Evolutionary conservation across 1,140 invertebrate species (phyloP), one percentile per base, ranked within the genome.

Genomic region (Drosophila sturtevanti): DNA sequence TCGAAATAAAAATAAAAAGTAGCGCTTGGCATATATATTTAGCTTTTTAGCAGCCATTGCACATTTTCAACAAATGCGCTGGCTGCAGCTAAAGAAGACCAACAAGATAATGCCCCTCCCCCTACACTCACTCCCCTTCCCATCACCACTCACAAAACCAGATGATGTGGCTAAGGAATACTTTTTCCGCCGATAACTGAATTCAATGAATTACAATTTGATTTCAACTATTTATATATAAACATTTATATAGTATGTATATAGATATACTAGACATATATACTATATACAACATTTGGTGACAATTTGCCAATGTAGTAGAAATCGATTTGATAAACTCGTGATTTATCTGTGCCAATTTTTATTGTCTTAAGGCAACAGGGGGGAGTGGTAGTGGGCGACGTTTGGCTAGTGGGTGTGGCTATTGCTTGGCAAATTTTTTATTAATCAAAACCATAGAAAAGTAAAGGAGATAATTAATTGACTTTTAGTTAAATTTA

Each of bases 1-100:
- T 63, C 70, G 22, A 54, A 58, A 71, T 48, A 64, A 16, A 52
- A 66, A 72, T 77, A 85, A 80, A 73, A 80, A 67, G 55, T 56
- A 72, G 55, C 64, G 68, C 77, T 68, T 65, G 73, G 73, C 68
- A 65, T 69, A 61, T 69, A 61, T 84, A 89, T 87, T 89, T 87
- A 87, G 82, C 76, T 68, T 78, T 48, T 66, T 73, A 73, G 77
- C 66, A 77, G 81, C 63, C 81, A 86, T 77, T 85, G 81, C 81
- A 85, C 81, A 85, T 85, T 81, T 80, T 72, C 55, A 54, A 52
- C 67, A 81, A 78, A 85, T 85, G 73, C 64, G 81, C 82, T 81
- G 78, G 71, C 84, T 56, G 79, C 68, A 63, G 70, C 74, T 54
- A 63, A 41, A 41, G 35, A 16, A 56, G 31, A 67, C 24, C 24